phyloP scores from a whole-genome alignment of 2,113 vertebrate genomes.

The Cyanoramphus novaezelandiae region DNA sequence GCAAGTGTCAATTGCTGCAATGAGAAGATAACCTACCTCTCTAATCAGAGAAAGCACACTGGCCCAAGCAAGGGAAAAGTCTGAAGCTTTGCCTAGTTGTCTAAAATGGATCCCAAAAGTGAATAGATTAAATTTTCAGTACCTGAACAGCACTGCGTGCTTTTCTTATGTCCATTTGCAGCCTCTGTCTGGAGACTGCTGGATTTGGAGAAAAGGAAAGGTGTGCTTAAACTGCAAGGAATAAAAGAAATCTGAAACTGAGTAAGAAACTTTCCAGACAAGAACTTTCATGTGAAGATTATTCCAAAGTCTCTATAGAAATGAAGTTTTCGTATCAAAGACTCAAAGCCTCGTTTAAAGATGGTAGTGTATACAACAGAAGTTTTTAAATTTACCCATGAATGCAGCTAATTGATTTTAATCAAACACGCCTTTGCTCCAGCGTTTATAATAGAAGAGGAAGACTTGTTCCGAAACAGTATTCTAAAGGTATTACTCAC shows the following conservation, averaged over 20 bases:
- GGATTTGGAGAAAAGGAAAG: background rate
- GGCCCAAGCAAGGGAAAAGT: background rate
- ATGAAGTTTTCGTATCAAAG: background rate
- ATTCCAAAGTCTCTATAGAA: background rate
- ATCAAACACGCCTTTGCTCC: background rate
- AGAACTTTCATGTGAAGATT: background rate
- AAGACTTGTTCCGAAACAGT: background rate
- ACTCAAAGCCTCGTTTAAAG: background rate
- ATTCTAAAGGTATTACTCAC: background rate
- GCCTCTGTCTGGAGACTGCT: background rate
- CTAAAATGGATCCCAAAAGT: background rate
- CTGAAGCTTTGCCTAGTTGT: background rate
- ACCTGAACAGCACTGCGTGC: background rate
- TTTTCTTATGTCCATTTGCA: background rate
- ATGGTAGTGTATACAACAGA: background rate
- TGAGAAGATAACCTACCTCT: slow-evolving; percentile 36
- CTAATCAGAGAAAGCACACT: slow-evolving; percentile 25
- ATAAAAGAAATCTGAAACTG: background rate
- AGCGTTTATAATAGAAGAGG: background rate
- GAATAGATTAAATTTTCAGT: background rate
- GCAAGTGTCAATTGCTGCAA: slow-evolving; percentile 50
- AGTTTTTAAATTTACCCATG: background rate
- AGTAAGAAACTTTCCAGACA: background rate
- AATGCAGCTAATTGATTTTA: background rate
- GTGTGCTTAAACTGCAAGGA: background rate